These are phyloP conservation scores for Atta cephalotes DNA, from an alignment of 1,140 invertebrate genomes.

Conservation along the genomic window DNA sequence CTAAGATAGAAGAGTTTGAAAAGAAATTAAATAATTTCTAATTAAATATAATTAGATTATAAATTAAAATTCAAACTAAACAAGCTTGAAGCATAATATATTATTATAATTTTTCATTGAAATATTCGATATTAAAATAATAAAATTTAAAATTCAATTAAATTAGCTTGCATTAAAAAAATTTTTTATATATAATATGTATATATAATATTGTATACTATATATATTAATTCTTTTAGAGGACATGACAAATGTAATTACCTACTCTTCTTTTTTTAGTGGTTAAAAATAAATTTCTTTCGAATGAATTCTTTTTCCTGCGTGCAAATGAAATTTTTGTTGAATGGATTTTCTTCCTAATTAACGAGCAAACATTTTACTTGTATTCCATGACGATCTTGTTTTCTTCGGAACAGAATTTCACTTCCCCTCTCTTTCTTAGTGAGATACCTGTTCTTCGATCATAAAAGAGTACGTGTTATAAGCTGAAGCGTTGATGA, in stretches of 20 bases:
- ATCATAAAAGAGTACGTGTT: conserved; percentile 8
- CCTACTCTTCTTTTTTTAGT: not conserved
- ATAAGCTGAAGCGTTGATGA: not conserved
- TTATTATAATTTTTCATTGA: not conserved
- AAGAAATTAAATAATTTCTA: not conserved
- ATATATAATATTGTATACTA: too few species aligned
- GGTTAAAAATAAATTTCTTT: not conserved
- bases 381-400: conserved; percentile 5
- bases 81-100: not conserved
- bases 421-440: conserved; percentile 52
- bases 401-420: conserved; percentile 46
- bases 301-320: conserved; percentile 10
- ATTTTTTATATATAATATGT: too few species aligned
- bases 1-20: not conserved
- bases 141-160: not conserved
- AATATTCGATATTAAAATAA: not conserved
- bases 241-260: too few species aligned
- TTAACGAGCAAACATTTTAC: conserved; percentile 35
- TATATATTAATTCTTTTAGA: too few species aligned
- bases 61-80: not conserved
- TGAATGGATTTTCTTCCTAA: conserved; percentile 29
- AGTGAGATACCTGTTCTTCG: conserved; percentile 16
- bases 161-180: not conserved
- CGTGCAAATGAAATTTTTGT: not conserved
- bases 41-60: not conserved